A percentile compares a stretch with the other conserved stretches of the same genome.
phyloP scores from a whole-genome alignment of 2,113 vertebrate species.

The Nesoenas mayeri region DNA sequence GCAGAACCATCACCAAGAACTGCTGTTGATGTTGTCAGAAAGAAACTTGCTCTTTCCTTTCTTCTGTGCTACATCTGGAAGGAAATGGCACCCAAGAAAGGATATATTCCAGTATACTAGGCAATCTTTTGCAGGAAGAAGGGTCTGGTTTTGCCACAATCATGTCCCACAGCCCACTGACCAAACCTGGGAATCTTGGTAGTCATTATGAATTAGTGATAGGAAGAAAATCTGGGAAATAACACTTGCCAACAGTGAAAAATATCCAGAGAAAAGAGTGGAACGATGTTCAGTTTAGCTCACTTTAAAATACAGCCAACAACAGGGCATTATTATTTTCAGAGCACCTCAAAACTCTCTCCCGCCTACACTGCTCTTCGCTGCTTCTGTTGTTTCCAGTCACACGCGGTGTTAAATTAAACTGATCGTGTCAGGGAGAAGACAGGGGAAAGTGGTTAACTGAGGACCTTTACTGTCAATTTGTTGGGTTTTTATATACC shows the following conservation, averaged over 20 bases:
- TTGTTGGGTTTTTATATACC: not conserved
- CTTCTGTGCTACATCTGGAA: not conserved
- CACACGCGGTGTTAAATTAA: not conserved
- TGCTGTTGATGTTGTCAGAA: not conserved
- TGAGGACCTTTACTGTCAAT: not conserved
- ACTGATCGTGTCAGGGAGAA: not conserved
- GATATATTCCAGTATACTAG: not conserved
- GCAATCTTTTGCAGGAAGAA: not conserved
- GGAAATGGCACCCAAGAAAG: not conserved
- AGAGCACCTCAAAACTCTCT: not conserved
- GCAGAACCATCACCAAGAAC: not conserved
- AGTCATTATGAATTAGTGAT: not conserved
- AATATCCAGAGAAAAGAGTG: not conserved
- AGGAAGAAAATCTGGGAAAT: not conserved
- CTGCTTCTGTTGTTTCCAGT: not conserved
- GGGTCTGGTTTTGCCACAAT: not conserved
- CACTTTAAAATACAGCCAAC: not conserved
- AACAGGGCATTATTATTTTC: not conserved
- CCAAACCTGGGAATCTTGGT: not conserved
- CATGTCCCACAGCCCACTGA: not conserved
- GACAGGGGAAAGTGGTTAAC: not conserved
- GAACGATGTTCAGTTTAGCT: not conserved
- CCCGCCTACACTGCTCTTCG: not conserved
- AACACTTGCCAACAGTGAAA: not conserved
- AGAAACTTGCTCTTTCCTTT: not conserved